phyloP scores from a whole-genome alignment of 1,140 invertebrate genomes.

The Aphelenchoides besseyi region DNA sequence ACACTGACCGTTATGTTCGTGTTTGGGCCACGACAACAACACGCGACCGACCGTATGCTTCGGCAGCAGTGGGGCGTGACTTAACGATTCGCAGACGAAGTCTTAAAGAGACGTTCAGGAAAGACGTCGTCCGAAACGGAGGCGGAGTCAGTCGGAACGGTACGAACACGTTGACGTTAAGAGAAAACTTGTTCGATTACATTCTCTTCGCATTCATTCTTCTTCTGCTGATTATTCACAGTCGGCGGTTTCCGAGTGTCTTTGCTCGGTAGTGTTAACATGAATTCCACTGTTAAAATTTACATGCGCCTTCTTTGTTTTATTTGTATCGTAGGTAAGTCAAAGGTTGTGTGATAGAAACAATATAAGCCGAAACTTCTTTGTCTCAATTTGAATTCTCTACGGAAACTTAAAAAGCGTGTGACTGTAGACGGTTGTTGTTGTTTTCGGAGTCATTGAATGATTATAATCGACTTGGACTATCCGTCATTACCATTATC shows the following conservation, averaged over 20 bases:
- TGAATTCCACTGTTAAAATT: not conserved
- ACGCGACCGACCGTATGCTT: not conserved
- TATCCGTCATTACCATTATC: too few relatives aligned
- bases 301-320: not conserved
- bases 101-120: not conserved
- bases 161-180: not conserved
- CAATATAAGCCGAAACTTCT: not conserved
- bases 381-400: not conserved
- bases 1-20: not conserved
- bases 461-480: too few relatives aligned
- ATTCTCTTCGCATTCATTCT: not conserved
- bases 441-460: too few relatives aligned
- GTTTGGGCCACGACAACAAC: not conserved
- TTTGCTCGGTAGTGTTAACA: not conserved
- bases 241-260: conserved; percentile 4
- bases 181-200: not conserved
- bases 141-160: not conserved
- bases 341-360: not conserved
- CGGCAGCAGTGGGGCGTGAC: not conserved
- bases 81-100: not conserved
- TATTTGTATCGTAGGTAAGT: not conserved
- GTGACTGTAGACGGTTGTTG: too few relatives aligned
- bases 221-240: not conserved
- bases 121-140: not conserved
- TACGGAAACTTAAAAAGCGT: not conserved